Evolutionary conservation across 2,113 vertebrate species (phyloP), one percentile per base, ranked within the genome.

Genomic region (Entomyzon cyanotis): DNA sequence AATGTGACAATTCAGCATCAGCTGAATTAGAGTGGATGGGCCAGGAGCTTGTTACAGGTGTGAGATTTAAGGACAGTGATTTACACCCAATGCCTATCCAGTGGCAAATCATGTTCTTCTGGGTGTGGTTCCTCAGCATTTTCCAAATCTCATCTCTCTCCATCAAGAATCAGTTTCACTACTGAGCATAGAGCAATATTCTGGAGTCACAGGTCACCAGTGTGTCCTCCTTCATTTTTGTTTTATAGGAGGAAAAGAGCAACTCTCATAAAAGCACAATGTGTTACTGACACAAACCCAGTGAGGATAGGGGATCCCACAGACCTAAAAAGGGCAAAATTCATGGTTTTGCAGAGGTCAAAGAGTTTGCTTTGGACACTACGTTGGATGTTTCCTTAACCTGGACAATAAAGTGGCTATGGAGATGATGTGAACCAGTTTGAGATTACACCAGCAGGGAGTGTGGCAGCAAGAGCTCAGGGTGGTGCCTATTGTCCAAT

Each of bases 281-380:
- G 8, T 20, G 7, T 62, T 89, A 44, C 31, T 46, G 17, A 65
- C 50, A 65, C 13, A 67, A 39, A 2, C 8, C 20, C 60, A 47
- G 5, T 0, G 4, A 74, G 8, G 33, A 30, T 4, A 42, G 2
- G 18, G 9, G 16, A 47, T 67, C 37, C 18, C 21, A 35, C 0
- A 64, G 21, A 15, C 10, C 63, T 24, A 3, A 33, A 65, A 65
- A 71, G 17, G 23, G 5, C 5, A 22, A 95, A 68, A 10, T 37
- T 76, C 11, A 22, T 19, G 15, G 37, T 44, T 83, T 80, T 86
- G 37, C 17, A 59, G 39, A 74, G 18, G 5, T 74, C 39, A 78
- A 46, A 80, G n/a, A 28, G 5, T 46, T 86, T 73, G n/a, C n/a
- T 58, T 50, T 27, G 64, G 53, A 39, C 31, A 9, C 4, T 2